phyloP scores from a whole-genome alignment of 2,797 vertebrate genomes.

The Acanthis flammea region DNA sequence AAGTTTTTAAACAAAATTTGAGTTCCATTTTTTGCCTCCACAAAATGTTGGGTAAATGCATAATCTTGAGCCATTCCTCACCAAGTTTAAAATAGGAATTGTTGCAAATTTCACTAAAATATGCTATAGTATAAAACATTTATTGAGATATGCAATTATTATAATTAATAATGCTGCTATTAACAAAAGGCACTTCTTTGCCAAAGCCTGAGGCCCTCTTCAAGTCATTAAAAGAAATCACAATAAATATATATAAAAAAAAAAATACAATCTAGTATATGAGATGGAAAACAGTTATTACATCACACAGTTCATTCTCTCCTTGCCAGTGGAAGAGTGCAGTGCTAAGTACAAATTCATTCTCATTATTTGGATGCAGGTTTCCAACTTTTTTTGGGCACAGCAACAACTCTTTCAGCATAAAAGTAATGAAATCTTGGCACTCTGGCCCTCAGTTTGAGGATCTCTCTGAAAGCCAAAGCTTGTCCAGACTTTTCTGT shows the following conservation, averaged over 20 bases:
- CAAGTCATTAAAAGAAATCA: conserved; percentile 25
- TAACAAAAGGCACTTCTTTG: background rate
- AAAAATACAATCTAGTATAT: background rate
- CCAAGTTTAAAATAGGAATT: background rate
- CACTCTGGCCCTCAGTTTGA: background rate
- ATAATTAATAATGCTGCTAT: conserved; percentile 25
- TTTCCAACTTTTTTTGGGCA: background rate
- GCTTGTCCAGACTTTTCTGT: conserved; percentile 11
- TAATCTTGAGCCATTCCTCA: background rate
- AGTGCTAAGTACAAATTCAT: background rate
- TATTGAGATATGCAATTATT: conserved; percentile 29
- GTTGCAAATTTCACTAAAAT: background rate
- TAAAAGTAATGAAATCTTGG: conserved; percentile 13
- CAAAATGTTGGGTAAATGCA: background rate
- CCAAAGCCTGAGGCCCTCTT: conserved; percentile 21
- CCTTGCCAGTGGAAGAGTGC: background rate
- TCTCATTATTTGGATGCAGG: background rate
- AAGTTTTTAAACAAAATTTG: background rate
- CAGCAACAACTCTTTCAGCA: background rate
- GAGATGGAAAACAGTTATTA: conserved; percentile 13
- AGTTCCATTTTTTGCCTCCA: background rate
- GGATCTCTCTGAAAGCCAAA: background rate
- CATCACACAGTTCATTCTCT: background rate
- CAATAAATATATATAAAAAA: conserved; percentile 48
- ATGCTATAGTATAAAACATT: background rate